A percentile compares a stretch with the other conserved stretches of the same genome.
Evolutionary conservation across 2,797 vertebrate genomes (phyloP).

Genomic region (Cygnus olor): DNA sequence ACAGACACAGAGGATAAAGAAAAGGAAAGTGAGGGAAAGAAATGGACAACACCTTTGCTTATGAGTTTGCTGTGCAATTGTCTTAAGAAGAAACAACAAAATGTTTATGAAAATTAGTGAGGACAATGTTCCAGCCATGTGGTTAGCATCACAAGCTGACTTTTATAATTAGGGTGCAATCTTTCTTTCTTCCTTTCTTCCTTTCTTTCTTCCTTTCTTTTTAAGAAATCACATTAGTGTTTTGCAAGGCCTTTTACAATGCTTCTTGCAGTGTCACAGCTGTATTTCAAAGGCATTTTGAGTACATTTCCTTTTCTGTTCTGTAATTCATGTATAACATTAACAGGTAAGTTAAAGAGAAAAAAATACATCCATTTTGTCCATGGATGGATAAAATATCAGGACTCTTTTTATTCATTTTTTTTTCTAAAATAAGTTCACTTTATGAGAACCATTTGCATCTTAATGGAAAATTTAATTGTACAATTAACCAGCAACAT

Average conservation of each 20-base stretch:
- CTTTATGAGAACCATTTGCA: neutral
- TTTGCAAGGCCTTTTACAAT: neutral
- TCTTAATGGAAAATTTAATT: neutral
- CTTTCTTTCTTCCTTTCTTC: too few species aligned
- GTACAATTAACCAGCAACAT: neutral
- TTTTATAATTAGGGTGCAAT: neutral
- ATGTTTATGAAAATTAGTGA: neutral
- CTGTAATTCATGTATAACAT: neutral
- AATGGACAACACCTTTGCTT: neutral
- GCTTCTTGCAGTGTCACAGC: neutral
- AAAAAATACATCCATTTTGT: neutral
- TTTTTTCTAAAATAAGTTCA: neutral
- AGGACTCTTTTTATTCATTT: neutral
- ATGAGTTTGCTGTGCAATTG: neutral
- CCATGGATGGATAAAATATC: neutral
- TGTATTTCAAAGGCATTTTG: neutral
- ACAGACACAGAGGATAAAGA: neutral
- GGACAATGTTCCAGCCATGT: neutral
- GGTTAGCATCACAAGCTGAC: neutral
- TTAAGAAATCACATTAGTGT: neutral
- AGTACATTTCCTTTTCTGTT: neutral
- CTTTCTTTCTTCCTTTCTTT: too few species aligned
- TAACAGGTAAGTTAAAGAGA: neutral
- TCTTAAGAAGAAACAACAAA: neutral
- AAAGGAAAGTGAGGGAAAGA: neutral